These are phyloP conservation scores for Drosophila pegasa DNA, from an alignment of 2,888 invertebrate genomes.

Conservation along the genomic window DNA sequence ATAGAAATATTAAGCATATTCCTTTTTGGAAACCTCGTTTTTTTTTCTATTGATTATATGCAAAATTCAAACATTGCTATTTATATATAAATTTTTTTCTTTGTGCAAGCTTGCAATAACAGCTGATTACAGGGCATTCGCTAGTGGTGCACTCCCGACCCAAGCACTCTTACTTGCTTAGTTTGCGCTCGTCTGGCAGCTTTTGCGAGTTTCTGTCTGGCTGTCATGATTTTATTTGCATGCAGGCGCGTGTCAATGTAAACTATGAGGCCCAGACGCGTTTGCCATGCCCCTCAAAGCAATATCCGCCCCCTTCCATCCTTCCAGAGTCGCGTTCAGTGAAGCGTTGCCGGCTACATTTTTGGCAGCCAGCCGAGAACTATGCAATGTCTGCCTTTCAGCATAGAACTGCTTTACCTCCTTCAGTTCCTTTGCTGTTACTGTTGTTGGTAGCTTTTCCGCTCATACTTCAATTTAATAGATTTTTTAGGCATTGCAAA, in stretches of 20 bases:
- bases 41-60: too few species aligned
- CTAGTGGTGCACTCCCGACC: neutral
- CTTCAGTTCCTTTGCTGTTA: conserved; percentile 11
- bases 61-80: too few species aligned
- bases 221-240: conserved; percentile 65
- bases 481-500: conserved; percentile 46
- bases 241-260: conserved; percentile 65
- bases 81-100: too few species aligned
- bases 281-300: conserved; percentile 18
- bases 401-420: conserved; percentile 26
- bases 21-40: too few species aligned
- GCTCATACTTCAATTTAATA: conserved; percentile 24
- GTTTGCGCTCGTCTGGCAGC: conserved; percentile 25
- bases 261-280: conserved; percentile 53
- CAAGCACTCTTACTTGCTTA: neutral
- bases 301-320: neutral
- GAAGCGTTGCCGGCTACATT: conserved; percentile 66
- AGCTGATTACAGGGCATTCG: neutral
- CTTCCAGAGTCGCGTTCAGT: conserved; percentile 27
- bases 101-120: neutral
- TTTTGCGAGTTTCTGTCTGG: conserved; percentile 57
- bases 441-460: neutral
- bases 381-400: conserved; percentile 59
- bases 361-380: conserved; percentile 65
- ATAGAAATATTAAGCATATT: too few species aligned